Evolutionary conservation across 2,888 invertebrate genomes (phyloP).

Genomic region (Eurytoma adleriae): DNA sequence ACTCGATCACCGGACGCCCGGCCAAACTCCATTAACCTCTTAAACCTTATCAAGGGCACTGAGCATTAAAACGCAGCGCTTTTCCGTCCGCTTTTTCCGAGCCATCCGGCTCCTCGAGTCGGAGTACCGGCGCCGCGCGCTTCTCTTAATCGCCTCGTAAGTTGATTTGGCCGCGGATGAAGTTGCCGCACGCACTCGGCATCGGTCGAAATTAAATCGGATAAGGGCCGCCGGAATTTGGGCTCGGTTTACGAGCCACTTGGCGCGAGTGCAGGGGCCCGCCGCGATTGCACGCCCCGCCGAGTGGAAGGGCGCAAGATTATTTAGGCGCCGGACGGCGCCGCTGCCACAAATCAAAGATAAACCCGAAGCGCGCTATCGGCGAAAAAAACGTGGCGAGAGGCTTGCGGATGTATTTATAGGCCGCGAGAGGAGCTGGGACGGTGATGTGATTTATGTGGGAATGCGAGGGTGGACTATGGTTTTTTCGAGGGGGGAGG

Average conservation of each 20-base stretch:
- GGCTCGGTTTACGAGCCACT: too few relatives aligned
- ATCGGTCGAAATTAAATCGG: conserved; percentile 52
- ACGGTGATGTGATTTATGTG: conserved; percentile 31
- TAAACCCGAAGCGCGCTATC: conserved; percentile 18
- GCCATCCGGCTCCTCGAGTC: background rate
- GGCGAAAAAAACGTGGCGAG: background rate
- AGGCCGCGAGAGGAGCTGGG: background rate
- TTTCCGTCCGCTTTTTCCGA: too few relatives aligned
- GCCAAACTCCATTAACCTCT: background rate
- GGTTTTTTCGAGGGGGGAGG: background rate
- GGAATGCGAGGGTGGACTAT: background rate
- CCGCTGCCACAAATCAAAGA: conserved; percentile 37
- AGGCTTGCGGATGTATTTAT: conserved; percentile 23
- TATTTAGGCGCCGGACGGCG: conserved; percentile 16
- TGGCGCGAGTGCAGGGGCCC: too few relatives aligned
- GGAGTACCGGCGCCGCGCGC: too few relatives aligned
- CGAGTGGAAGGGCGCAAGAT: conserved; percentile 45
- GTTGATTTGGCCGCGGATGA: conserved; percentile 43
- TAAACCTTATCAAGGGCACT: background rate
- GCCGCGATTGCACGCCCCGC: background rate
- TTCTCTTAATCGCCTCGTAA: conserved; percentile 51
- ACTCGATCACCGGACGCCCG: background rate
- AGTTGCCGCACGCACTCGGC: conserved; percentile 8
- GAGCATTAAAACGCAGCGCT: background rate
- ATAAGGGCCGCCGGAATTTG: conserved; percentile 28